Evolutionary conservation across 2,888 invertebrate genomes (phyloP).

Genomic region (Pardosa pseudoannulata): DNA sequence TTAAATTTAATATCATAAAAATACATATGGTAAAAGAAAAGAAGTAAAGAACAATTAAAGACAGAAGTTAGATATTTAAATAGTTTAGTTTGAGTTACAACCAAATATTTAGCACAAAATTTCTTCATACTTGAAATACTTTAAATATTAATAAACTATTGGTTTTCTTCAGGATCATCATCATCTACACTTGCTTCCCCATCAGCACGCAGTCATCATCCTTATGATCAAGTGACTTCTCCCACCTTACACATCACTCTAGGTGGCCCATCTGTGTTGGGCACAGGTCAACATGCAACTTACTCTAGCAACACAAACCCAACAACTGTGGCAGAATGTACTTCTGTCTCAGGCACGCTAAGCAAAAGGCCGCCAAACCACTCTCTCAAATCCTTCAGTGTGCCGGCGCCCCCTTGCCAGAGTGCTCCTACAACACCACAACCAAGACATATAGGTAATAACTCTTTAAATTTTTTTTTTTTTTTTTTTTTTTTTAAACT

Average conservation of each 20-base stretch:
- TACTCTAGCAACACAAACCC: slow-evolving; percentile 41
- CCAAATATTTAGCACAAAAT: no score
- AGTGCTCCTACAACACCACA: slow-evolving; percentile 81
- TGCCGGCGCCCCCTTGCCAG: slow-evolving; percentile 86
- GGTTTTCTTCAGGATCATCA: slow-evolving; percentile 53
- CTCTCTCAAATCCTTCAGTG: slow-evolving; percentile 89
- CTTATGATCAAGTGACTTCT: slow-evolving; percentile 67
- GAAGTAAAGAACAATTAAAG: no score
- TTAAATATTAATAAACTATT: no score
- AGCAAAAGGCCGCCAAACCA: slow-evolving; percentile 78
- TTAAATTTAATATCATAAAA: no score
- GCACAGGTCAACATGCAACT: slow-evolving; percentile 54
- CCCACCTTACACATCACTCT: slow-evolving; percentile 68
- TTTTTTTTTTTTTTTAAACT: no score
- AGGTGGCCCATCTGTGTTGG: slow-evolving; percentile 60
- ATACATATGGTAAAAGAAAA: no score
- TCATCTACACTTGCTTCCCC: slow-evolving; percentile 68
- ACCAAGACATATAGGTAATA: slow-evolving; percentile 83
- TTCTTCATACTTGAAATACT: no score
- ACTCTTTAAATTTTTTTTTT: no score
- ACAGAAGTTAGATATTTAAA: no score
- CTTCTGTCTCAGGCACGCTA: slow-evolving; percentile 73
- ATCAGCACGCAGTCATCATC: slow-evolving; percentile 64
- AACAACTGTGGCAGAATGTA: slow-evolving; percentile 29
- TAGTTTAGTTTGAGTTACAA: no score